Evolutionary conservation across 2,113 vertebrate species (phyloP), one percentile per base, ranked within the genome.

Genomic region (Cyphomyrus plagiostoma): DNA sequence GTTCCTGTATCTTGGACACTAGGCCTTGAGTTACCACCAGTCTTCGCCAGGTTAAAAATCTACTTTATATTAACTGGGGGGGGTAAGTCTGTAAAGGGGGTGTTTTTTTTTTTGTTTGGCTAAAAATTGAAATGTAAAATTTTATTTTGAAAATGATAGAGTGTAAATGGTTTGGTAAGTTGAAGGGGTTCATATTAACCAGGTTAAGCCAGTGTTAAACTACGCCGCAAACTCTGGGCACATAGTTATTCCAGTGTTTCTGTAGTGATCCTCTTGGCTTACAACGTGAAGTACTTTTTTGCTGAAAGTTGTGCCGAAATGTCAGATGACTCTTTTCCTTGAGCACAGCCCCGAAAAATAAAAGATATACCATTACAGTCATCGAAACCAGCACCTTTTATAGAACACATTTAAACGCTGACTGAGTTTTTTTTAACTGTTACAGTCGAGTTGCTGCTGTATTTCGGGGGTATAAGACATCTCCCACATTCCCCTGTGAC

Each of bases 151-250:
- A 85, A 84, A 26, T 26, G 3, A 49, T 5, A 13, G 42, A 50
- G n/a, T 53, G 35, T 8, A 77, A 89, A 88, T 88, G 77, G 91
- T 84, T 62, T 62, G 39, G 87, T 30, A 62, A 45, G 52, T 53
- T 39, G 23, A 88, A 11, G 39, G 19, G 8, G 35, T 19, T 39
- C n/a, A 10, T 66, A 21, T 19, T 26, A 21, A 46, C 35, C 0
- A 53, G 85, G 26, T 2, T 53, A 39, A 53, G 7, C 86, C 26
- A 87, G 49, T 49, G 48, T 26, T 84, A 48, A 10, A 46, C 23
- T 5, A 39, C 7, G 1, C 2, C 45, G 4, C 1, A 1, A 52
- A 15, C 46, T 39, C 30, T 39, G 9, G 10, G 30, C 46, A 49
- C 23, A 35, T 86, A 52, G 50, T 15, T 86, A 26, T 53, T 86